Evolutionary conservation across 2,113 vertebrate genomes (phyloP), one percentile per base, ranked within the genome.

Genomic region (Lophura nycthemera): DNA sequence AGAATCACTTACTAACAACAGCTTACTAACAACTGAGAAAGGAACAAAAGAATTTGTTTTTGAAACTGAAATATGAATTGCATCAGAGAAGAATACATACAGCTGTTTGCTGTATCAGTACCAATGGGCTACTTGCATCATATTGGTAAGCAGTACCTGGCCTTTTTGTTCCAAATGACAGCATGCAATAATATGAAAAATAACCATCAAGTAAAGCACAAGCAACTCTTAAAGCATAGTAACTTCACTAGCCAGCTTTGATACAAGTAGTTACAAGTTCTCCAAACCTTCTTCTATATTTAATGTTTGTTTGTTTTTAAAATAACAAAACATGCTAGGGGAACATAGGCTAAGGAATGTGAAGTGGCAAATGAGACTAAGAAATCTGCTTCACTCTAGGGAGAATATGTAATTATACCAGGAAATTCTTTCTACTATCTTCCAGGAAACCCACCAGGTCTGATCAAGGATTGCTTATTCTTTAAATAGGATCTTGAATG

Each of bases 391-490:
- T 74, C 60, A 80, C 91, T 91, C 88, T 34, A 60, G 84, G 91
- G 89, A 95, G 18, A 94, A 29, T 22, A 75, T 36, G 48, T 56
- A 91, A 92, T 83, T 80, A 90, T 76, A 94, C 76, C 94, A 90
- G 94, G 93, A 97, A 95, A 95, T 94, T 92, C 88, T 65, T 91
- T 88, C 89, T 92, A 38, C 65, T 91, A 56, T 92, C 93, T 96
- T 95, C 83, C 94, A 96, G 93, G 95, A 97, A 97, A 96, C 81
- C 47, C 89, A 94, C 73, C 89, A 94, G 83, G 85, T 88, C 83
- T 83, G 93, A 95, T 78, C 94, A 95, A 92, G 95, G 52, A 93
- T 56, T 7, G 60, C 19, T 34, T 84, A 80, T 81, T 61, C 91
- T 91, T 95, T 96, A 96, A 96, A 95, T 75, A 96, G 89, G 65